phyloP scores from a whole-genome alignment of 37 sponge, comb jelly and placozoan species.

The Ephydatia muelleri region DNA sequence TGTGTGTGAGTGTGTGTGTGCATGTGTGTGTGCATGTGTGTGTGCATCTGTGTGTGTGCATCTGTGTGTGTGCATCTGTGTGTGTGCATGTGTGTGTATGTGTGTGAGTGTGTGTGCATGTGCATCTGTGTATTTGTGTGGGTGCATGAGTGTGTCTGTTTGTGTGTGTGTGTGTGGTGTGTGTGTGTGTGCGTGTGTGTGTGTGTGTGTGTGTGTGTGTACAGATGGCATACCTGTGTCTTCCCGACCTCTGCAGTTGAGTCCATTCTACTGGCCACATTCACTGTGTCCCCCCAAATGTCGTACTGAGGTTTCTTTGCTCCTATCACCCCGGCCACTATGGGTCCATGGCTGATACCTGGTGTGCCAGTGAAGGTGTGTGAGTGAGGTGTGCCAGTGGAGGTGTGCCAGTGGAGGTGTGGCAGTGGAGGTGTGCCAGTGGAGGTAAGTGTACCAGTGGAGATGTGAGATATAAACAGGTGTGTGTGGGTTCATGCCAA shows the following conservation, averaged over 20 bases:
- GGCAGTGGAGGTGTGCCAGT: too few species aligned
- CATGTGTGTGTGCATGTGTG: too few species aligned
- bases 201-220: too few species aligned
- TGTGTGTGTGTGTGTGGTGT: constrained; percentile 27
- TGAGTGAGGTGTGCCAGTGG: not conserved
- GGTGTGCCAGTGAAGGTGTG: too few species aligned
- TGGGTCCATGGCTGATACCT: constrained; percentile 85
- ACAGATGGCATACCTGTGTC: constrained; percentile 68
- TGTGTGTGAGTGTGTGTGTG: not conserved
- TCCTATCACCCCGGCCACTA: constrained; percentile 94
- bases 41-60: not conserved
- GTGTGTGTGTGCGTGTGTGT: constrained; percentile 41
- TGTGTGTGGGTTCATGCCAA: not conserved
- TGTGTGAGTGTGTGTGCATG: not conserved
- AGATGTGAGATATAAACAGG: not conserved
- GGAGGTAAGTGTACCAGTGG: not conserved
- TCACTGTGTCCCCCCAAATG: constrained; percentile 96
- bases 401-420: too few species aligned
- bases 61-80: too few species aligned
- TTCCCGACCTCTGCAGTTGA: constrained; percentile 78
- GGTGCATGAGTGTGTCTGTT: too few species aligned
- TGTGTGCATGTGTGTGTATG: too few species aligned
- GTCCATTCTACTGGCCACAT: constrained; percentile 93
- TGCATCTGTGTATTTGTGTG: not conserved
- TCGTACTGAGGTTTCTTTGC: constrained; percentile 92